These are phyloP conservation scores for Xylota sylvarum DNA, from an alignment of 2,888 invertebrate genomes.

Conservation along the genomic window DNA sequence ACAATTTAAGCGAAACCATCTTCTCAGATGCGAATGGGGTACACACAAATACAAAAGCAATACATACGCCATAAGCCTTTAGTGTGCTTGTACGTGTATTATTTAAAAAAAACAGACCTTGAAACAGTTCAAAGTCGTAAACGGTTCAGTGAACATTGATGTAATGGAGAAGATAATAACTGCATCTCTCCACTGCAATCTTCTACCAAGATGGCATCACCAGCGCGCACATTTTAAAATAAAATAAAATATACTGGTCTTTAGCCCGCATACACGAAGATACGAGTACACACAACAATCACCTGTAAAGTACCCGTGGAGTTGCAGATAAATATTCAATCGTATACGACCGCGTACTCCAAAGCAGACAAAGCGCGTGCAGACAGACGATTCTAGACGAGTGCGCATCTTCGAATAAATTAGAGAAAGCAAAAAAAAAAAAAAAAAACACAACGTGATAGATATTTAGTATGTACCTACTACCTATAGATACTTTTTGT, in stretches of 20 bases:
- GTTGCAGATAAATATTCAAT: slow-evolving; percentile 48
- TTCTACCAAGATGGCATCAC: slow-evolving; percentile 50
- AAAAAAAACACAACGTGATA: neutral
- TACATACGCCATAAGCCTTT: neutral
- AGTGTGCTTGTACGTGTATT: neutral
- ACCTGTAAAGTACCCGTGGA: slow-evolving; percentile 51
- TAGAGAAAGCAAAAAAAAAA: slow-evolving; percentile 44
- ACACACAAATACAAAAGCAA: neutral
- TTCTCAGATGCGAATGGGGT: neutral
- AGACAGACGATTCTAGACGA: slow-evolving; percentile 50
- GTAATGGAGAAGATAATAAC: slow-evolving; percentile 59
- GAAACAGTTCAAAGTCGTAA: slow-evolving; percentile 85
- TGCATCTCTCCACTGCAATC: slow-evolving; percentile 65
- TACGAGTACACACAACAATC: slow-evolving; percentile 36
- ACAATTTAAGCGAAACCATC: neutral
- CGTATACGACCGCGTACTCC: slow-evolving; percentile 24
- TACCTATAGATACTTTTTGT: slow-evolving; percentile 9
- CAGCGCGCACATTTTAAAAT: slow-evolving; percentile 40
- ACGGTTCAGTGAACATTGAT: slow-evolving; percentile 85
- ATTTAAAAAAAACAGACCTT: slow-evolving; percentile 81
- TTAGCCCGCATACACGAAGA: slow-evolving; percentile 12
- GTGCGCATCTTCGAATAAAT: slow-evolving; percentile 60
- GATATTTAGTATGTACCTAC: too few species aligned
- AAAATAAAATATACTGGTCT: slow-evolving; percentile 40
- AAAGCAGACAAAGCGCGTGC: slow-evolving; percentile 44